Conservation (phyloP, 2,797 vertebrate species). For the Tolypeutes matacus region DNA sequence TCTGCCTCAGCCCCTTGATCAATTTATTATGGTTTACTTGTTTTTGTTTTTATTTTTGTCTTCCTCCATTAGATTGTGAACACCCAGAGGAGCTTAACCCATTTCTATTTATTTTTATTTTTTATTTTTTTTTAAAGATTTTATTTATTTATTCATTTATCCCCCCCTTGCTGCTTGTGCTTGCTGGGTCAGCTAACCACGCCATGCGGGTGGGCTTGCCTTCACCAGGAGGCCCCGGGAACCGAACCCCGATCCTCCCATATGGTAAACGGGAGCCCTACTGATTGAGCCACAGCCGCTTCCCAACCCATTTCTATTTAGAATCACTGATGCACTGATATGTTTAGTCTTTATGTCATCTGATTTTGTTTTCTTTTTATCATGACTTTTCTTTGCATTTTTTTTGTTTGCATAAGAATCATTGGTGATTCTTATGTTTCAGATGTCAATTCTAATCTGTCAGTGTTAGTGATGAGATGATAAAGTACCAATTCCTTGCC, state of each 20-base stretch:
- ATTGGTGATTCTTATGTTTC: neutral
- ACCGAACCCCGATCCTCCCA: no score
- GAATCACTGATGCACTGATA: neutral
- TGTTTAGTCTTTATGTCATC: neutral
- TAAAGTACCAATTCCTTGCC: neutral
- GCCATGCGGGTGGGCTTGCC: no score
- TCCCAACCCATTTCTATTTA: neutral
- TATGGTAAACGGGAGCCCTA: no score
- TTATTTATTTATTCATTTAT: no score
- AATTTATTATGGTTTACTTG: neutral
- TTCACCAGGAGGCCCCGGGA: no score
- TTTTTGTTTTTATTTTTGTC: neutral
- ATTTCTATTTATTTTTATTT: neutral
- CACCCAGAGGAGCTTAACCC: neutral
- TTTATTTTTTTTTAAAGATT: no score
- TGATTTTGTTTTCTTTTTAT: neutral
- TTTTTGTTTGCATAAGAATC: no score
- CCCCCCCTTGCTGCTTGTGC: no score
- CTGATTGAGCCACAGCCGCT: no score
- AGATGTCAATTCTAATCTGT: neutral
- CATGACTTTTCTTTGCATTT: neutral
- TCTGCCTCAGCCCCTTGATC: neutral
- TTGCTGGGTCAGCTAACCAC: no score
- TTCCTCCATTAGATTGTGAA: neutral
- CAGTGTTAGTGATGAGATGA: neutral